phyloP scores from a whole-genome alignment of 2,888 invertebrate genomes.

The Brachycybe producta region DNA sequence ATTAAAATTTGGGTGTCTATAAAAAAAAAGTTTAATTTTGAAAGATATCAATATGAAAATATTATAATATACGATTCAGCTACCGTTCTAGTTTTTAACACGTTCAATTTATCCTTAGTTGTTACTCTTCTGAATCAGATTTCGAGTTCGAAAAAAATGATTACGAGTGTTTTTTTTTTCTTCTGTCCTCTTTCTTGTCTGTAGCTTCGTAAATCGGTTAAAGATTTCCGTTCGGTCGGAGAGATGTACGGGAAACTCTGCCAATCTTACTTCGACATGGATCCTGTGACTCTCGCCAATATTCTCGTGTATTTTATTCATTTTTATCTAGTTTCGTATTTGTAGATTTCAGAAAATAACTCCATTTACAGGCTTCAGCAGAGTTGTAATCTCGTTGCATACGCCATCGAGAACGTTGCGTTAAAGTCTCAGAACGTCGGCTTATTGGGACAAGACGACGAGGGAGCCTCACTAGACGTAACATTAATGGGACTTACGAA shows the following conservation, averaged over 20 bases:
- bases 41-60: too few relatives aligned
- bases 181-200: too few relatives aligned
- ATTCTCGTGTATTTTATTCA: constrained; percentile 46
- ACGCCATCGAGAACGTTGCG: constrained; percentile 59
- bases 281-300: constrained; percentile 59
- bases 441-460: constrained; percentile 22
- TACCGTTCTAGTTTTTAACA: too few relatives aligned
- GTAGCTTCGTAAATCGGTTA: constrained; percentile 55
- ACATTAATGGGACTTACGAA: constrained; percentile 19
- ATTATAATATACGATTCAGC: too few relatives aligned
- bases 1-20: too few relatives aligned
- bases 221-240: constrained; percentile 55
- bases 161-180: too few relatives aligned
- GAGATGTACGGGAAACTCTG: constrained; percentile 62
- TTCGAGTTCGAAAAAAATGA: too few relatives aligned
- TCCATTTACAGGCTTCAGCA: constrained; percentile 52
- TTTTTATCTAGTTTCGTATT: constrained; percentile 19
- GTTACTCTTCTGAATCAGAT: too few relatives aligned
- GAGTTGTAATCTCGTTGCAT: constrained; percentile 60
- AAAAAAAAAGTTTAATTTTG: too few relatives aligned
- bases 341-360: constrained; percentile 15
- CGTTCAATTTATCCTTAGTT: too few relatives aligned
- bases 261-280: constrained; percentile 73
- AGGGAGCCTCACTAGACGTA: constrained; percentile 24
- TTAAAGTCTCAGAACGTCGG: constrained; percentile 29